Conservation (phyloP, 2,797 vertebrate genomes). For the Garrulus glandarius region DNA sequence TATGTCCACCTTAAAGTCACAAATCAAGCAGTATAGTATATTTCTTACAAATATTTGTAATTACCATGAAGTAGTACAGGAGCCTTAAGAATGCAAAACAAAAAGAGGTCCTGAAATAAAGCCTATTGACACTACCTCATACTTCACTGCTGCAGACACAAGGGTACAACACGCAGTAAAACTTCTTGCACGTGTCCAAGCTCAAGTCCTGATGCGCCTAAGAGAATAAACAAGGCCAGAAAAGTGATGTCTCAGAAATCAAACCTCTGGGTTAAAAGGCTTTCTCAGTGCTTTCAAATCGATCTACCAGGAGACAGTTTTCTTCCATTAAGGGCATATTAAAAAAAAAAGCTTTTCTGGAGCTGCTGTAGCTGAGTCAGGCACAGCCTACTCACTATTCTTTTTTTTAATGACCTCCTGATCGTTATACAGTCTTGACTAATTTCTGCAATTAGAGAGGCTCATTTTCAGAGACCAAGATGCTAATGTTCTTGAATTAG, state of each 20-base stretch:
- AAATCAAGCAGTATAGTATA: conserved; percentile 37
- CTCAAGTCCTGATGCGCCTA: background rate
- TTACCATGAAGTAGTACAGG: conserved; percentile 57
- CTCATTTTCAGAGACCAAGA: conserved; percentile 71
- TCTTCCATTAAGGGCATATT: background rate
- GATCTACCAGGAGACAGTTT: background rate
- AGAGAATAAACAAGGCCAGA: background rate
- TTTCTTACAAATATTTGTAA: conserved; percentile 62
- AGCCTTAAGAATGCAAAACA: conserved; percentile 54
- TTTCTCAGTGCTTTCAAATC: background rate
- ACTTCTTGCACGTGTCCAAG: background rate
- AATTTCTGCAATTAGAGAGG: conserved; percentile 75
- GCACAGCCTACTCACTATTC: background rate
- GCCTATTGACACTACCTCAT: background rate
- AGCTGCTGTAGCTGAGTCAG: background rate
- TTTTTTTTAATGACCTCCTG: conserved; percentile 69
- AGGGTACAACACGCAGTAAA: background rate
- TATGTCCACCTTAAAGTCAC: background rate
- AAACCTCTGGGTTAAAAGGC: background rate
- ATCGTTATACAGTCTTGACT: conserved; percentile 73
- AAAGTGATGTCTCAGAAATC: background rate
- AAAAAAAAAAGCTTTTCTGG: background rate
- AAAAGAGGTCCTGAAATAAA: background rate
- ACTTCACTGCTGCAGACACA: background rate
- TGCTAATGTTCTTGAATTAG: conserved; percentile 75